These are phyloP conservation scores for Monopterus albus DNA, from an alignment of 2,113 vertebrate species.

Conservation along the genomic window DNA sequence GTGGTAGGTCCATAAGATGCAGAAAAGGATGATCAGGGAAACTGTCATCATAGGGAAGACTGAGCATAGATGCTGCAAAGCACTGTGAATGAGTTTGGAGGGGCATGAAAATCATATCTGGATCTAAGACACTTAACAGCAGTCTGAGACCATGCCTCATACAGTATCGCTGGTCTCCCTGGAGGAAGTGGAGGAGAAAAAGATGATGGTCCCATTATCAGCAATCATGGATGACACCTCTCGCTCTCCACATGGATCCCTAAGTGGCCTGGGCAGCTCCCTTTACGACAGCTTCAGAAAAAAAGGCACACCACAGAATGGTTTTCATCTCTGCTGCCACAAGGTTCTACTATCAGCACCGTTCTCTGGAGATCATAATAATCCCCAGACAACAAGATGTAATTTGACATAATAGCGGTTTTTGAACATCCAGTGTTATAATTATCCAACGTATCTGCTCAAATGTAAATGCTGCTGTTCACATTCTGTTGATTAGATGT, in stretches of 20 bases:
- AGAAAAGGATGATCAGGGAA: slow-evolving; percentile 15
- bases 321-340: slow-evolving; percentile 26
- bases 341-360: not conserved
- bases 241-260: slow-evolving; percentile 32
- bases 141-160: slow-evolving; percentile 42
- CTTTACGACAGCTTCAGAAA: slow-evolving; percentile 29
- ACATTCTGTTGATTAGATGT: not conserved
- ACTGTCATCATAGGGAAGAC: no score
- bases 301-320: slow-evolving; percentile 4
- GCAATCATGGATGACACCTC: slow-evolving; percentile 48
- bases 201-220: slow-evolving; percentile 55
- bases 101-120: slow-evolving; percentile 53
- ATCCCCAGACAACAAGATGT: not conserved
- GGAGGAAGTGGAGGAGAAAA: slow-evolving; percentile 14
- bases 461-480: not conserved
- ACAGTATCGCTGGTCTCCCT: slow-evolving; percentile 27
- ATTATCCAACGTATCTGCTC: not conserved
- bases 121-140: slow-evolving; percentile 48
- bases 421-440: not conserved
- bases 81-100: slow-evolving; percentile 32
- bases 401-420: slow-evolving; percentile 4
- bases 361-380: slow-evolving; percentile 3
- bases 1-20: not conserved
- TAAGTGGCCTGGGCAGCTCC: slow-evolving; percentile 28
- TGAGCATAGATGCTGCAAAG: slow-evolving; percentile 10